Evolutionary conservation across 1,140 invertebrate genomes (phyloP), one percentile per base, ranked within the genome.

Genomic region (Caenorhabditis remanei): DNA sequence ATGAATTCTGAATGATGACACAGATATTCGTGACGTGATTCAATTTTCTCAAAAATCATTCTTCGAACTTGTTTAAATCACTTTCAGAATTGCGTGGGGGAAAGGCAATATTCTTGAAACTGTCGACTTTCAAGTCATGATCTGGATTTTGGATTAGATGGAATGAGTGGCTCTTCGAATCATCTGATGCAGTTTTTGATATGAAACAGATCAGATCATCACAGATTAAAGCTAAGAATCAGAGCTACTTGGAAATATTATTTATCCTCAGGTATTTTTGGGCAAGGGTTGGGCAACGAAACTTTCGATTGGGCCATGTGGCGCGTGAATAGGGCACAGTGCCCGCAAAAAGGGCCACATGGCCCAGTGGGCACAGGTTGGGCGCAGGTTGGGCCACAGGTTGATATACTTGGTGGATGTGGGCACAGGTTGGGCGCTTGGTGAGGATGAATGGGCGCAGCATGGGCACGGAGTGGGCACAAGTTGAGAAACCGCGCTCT

Each of bases 31-130:
- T 71, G 65, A 71, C 65, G 65, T 71, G 65, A 46, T 46, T 6
- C 32, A 9, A 4, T 32, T 53, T 11, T 11, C 50, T 53, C 50
- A 4, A 53, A 32, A 63, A 63, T 9, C 19, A 71, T 71, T 71
- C 65, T n/a, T 19, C 40, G 65, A 71, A 71, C 65, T 71, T 19
- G 4, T 65, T 24, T n/a, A 19, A 32, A 63, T 63, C 21, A 58
- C n/a, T 58, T 19, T 71, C 16, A 71, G 14, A 16, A 71, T 71
- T 46, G 41, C 41, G 65, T 71, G 65, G 65, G 65, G 65, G 16
- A 46, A 71, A 32, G 46, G 65, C 40, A 63, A 32, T 1, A 32
- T 71, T 46, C 65, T 41, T 2, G 19, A 71, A 71, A 63, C 61
- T 63, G 24, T 63, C 61, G 61, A 40, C 21, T 63, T 46, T 14